These are phyloP conservation scores for Nomada ruficornis DNA, from an alignment of 2,888 invertebrate genomes.

Conservation along the genomic window DNA sequence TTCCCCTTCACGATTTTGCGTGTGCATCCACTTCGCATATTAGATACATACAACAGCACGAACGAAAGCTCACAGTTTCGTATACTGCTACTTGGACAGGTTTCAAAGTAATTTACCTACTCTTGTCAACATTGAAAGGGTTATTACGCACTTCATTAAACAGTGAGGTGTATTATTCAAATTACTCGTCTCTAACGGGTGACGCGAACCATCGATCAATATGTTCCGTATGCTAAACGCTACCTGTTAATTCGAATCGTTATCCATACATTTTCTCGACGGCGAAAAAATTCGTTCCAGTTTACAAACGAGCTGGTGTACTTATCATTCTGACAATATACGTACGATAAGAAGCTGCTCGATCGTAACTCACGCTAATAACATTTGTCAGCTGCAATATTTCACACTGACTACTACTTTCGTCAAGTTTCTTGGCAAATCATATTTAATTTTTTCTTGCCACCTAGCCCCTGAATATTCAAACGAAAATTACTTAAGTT, in stretches of 20 bases:
- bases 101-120: constrained; percentile 44
- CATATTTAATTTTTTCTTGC: too few species aligned
- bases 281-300: constrained; percentile 36
- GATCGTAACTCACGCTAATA: constrained; percentile 4
- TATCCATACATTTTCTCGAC: constrained; percentile 1
- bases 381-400: background rate
- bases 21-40: constrained; percentile 19
- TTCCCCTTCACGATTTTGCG: background rate
- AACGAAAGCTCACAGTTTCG: constrained; percentile 35
- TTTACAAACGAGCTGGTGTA: constrained; percentile 22
- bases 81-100: constrained; percentile 40
- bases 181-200: constrained; percentile 41
- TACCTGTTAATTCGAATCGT: constrained; percentile 1
- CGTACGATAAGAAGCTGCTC: constrained; percentile 6
- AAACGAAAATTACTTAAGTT: too few species aligned
- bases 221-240: constrained; percentile 1
- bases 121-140: constrained; percentile 39
- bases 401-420: background rate
- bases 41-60: background rate
- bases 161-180: constrained; percentile 43
- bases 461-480: too few species aligned
- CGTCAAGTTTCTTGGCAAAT: background rate
- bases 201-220: constrained; percentile 42
- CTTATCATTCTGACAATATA: constrained; percentile 33
- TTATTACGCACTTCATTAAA: constrained; percentile 50